Conservation (phyloP, 2,113 vertebrate species). For the Chaetodon trifascialis region DNA sequence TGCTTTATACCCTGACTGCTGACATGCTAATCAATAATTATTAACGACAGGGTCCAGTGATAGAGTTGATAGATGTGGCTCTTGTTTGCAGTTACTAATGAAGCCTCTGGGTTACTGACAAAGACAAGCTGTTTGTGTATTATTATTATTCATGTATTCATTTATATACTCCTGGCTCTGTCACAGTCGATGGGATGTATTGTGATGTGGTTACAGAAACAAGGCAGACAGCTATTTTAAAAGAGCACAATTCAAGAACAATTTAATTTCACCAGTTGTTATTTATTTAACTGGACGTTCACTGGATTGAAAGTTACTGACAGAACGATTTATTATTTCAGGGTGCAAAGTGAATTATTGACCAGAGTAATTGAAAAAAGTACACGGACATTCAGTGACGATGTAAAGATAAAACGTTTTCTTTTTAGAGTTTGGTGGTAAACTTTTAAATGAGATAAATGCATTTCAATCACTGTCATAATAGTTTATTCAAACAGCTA, state of each 20-base stretch:
- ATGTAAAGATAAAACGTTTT: not conserved
- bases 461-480: not conserved
- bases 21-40: constrained; percentile 61
- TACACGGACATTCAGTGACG: constrained; percentile 22
- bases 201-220: constrained; percentile 8
- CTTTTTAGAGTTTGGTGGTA: not conserved
- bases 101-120: constrained; percentile 35
- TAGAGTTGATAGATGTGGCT: constrained; percentile 38
- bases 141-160: constrained; percentile 46
- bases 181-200: not conserved
- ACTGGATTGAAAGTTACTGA: constrained; percentile 2
- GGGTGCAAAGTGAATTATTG: constrained; percentile 4
- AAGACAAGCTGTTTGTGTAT: constrained; percentile 37
- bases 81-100: constrained; percentile 66
- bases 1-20: constrained; percentile 29
- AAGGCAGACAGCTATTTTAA: constrained; percentile 2
- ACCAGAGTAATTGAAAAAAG: not conserved
- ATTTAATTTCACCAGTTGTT: not conserved
- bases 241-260: constrained; percentile 1
- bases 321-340: constrained; percentile 12
- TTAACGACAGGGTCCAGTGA: constrained; percentile 48
- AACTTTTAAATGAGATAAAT: not conserved
- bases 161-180: constrained; percentile 9
- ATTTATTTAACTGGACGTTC: constrained; percentile 8
- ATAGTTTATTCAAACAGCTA: not conserved